Evolutionary conservation across 2,888 invertebrate species (phyloP).

Genomic region (Lasioglossum zephyrum): DNA sequence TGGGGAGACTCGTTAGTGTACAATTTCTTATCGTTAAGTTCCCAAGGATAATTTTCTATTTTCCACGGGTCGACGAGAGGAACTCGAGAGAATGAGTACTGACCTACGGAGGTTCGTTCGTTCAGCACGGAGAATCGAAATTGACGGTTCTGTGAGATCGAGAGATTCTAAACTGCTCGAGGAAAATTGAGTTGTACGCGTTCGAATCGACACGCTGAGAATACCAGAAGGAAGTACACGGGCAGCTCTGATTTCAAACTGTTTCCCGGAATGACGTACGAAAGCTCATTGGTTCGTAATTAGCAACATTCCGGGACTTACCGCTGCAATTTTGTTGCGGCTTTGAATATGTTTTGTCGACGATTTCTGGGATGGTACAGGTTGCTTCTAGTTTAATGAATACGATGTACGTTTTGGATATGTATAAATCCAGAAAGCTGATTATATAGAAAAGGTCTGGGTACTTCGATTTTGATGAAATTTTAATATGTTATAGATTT

Average conservation of each 20-base stretch:
- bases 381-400: too few species aligned
- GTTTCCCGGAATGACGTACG: constrained; percentile 29
- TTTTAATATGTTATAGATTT: too few species aligned
- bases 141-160: not conserved
- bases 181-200: constrained; percentile 64
- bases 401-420: not conserved
- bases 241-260: constrained; percentile 56
- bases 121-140: not conserved
- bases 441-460: too few species aligned
- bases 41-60: not conserved
- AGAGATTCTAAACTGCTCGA: constrained; percentile 50
- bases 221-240: constrained; percentile 57
- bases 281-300: constrained; percentile 6
- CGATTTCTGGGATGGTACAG: too few species aligned
- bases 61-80: not conserved
- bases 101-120: not conserved
- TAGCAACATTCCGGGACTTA: not conserved
- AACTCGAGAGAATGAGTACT: not conserved
- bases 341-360: not conserved
- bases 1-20: not conserved
- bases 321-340: not conserved
- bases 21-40: not conserved
- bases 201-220: constrained; percentile 2
- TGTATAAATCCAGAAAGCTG: too few species aligned
- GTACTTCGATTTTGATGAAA: too few species aligned